Evolutionary conservation across 92 coral and sea anemone genomes (phyloP), one percentile per base, ranked within the genome.

Genomic region (Siderastrea radians): DNA sequence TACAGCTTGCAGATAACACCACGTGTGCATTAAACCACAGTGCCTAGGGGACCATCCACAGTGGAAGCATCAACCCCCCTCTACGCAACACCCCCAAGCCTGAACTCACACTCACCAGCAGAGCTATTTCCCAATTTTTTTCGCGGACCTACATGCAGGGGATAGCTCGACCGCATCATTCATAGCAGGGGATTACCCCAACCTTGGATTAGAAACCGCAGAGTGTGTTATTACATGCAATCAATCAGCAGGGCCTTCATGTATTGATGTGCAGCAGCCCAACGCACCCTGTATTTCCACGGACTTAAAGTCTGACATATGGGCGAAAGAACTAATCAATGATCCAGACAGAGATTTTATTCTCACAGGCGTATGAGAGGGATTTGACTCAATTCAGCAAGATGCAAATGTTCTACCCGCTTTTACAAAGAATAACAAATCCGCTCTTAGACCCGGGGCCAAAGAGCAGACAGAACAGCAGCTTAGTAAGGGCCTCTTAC

Each of bases 41-140:
- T n/a, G n/a, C n/a, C n/a, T n/a, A n/a, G n/a, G n/a, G n/a, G n/a
- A n/a, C 17, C 84, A 78, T 52, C 84, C 68, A 45, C 77, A 85
- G 16, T 85, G 83, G 83, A 85, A 53, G 9, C 83, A 85, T 19
- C 59, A 43, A 55, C 17, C 69, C 83, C 57, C 68, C 44, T 64
- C 38, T 7, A 68, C 86, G 68, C 83, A 14, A 16, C 3, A 38
- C 82, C 84, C 80, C 72, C 78, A 67, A 85, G 73, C 48, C 61
- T 85, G 72, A 85, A 47, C 89, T 67, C 84, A 54, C 89, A 67
- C 89, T 77, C 70, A 45, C 70, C 71, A 3, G 89, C 78, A 77
- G 84, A 85, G 82, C 83, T 85, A 85, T 77, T 63, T 46, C 68
- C 83, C 83, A 76, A 85, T 46, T 46, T 2, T 7, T 58, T 13